Conservation (phyloP, 2,113 vertebrate species). For the Marmota flaviventris region DNA sequence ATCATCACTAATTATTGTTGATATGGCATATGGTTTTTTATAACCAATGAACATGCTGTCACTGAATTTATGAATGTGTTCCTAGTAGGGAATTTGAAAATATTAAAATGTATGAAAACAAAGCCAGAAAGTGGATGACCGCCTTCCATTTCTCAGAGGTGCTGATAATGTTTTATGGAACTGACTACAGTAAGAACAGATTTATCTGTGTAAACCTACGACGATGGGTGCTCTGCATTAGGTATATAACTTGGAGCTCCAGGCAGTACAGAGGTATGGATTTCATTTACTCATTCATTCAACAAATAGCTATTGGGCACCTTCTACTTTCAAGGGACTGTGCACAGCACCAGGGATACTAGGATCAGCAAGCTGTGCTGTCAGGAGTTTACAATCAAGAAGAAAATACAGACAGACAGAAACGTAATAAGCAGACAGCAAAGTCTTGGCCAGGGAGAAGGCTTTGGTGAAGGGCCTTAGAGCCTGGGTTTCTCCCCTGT, state of each 20-base stretch:
- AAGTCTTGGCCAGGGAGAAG: too few species aligned
- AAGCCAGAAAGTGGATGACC: not conserved
- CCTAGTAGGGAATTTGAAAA: constrained; percentile 26
- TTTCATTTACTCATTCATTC: not conserved
- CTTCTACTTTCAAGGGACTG: not conserved
- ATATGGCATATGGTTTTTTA: not conserved
- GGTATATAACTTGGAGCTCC: not conserved
- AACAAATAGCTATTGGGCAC: not conserved
- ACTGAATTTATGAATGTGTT: not conserved
- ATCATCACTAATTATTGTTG: not conserved
- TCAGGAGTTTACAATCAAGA: not conserved
- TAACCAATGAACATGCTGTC: not conserved
- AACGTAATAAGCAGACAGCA: not conserved
- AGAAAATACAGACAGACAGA: not conserved
- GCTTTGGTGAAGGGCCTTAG: too few species aligned
- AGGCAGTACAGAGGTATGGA: not conserved
- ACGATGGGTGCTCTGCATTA: not conserved
- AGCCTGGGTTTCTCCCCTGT: not conserved
- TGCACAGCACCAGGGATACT: not conserved
- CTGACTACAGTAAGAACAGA: not conserved
- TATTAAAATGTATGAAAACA: constrained; percentile 6
- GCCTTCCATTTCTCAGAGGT: not conserved
- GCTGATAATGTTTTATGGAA: not conserved
- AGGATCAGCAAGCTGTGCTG: not conserved
- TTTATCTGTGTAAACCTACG: not conserved